Conservation (phyloP, 2,797 vertebrate species). For the Takifugu rubripes region DNA sequence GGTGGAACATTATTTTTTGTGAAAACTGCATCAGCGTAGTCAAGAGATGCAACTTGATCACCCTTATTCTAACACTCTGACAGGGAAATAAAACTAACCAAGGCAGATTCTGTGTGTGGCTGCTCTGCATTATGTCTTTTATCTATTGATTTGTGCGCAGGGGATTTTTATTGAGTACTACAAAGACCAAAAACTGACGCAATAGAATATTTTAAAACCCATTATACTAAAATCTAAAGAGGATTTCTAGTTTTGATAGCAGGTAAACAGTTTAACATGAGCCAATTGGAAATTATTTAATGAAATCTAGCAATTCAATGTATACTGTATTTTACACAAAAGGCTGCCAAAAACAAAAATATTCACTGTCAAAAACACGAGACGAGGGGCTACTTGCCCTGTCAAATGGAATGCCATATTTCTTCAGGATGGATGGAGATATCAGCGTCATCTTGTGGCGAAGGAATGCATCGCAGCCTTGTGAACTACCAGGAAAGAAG, state of each 20-base stretch:
- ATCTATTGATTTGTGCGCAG: constrained; percentile 24
- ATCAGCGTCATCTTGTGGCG: constrained; percentile 99
- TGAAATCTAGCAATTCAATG: too few species aligned
- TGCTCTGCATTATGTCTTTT: constrained; percentile 14
- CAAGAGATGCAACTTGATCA: constrained; percentile 48
- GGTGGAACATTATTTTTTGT: constrained; percentile 38
- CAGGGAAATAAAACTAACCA: constrained; percentile 23
- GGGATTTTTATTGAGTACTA: constrained; percentile 6
- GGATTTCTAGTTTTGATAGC: neutral
- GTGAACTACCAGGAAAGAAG: constrained; percentile 95
- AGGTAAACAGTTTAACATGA: too few species aligned
- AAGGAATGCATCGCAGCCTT: constrained; percentile 96
- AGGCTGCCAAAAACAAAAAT: too few species aligned
- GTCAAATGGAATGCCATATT: constrained; percentile 94
- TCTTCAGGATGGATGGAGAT: constrained; percentile 96
- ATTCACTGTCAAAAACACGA: too few species aligned
- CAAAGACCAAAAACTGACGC: constrained; percentile 38
- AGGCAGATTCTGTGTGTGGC: neutral
- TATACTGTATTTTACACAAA: too few species aligned
- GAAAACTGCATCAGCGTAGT: constrained; percentile 50
- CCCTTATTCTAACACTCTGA: constrained; percentile 59
- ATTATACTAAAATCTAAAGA: neutral
- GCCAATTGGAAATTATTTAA: too few species aligned
- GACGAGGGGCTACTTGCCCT: constrained; percentile 75
- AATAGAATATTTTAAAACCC: neutral